phyloP scores from a whole-genome alignment of 1,140 invertebrate species.

The Caerostris darwini region DNA sequence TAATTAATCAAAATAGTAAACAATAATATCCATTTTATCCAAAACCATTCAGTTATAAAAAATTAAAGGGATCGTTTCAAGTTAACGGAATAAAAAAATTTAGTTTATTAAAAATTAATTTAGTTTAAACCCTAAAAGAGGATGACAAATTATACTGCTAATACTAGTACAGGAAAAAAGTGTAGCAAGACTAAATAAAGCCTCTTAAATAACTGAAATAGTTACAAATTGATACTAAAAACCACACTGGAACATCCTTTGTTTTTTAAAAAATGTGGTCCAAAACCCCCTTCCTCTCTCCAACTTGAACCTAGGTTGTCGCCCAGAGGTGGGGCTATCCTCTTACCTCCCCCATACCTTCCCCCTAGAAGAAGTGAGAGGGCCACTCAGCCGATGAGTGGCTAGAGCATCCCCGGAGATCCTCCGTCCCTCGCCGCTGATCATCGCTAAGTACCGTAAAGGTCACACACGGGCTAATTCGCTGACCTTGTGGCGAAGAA shows the following conservation, averaged over 20 bases:
- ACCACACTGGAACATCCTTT: neutral
- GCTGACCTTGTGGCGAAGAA: constrained; percentile 47
- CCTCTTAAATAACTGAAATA: too few relatives aligned
- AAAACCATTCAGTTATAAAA: too few relatives aligned
- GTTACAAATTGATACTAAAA: too few relatives aligned
- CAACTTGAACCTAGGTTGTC: neutral
- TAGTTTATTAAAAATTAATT: too few relatives aligned
- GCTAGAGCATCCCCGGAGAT: constrained; percentile 21
- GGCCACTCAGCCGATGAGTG: constrained; percentile 36
- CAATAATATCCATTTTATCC: too few relatives aligned
- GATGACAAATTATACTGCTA: too few relatives aligned
- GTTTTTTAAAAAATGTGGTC: neutral
- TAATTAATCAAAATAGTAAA: too few relatives aligned
- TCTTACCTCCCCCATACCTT: neutral
- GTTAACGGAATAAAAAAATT: too few relatives aligned
- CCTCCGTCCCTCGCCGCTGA: neutral
- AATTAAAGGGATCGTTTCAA: too few relatives aligned
- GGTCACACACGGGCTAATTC: constrained; percentile 51
- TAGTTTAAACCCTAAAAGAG: too few relatives aligned
- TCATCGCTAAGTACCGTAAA: constrained; percentile 60
- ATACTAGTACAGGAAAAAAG: too few relatives aligned
- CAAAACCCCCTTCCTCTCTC: neutral
- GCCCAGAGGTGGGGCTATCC: constrained; percentile 3
- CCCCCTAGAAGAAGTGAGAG: neutral
- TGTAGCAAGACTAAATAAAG: too few relatives aligned